Conservation (phyloP, 2,888 invertebrate species). For the Pandemis corylana region DNA sequence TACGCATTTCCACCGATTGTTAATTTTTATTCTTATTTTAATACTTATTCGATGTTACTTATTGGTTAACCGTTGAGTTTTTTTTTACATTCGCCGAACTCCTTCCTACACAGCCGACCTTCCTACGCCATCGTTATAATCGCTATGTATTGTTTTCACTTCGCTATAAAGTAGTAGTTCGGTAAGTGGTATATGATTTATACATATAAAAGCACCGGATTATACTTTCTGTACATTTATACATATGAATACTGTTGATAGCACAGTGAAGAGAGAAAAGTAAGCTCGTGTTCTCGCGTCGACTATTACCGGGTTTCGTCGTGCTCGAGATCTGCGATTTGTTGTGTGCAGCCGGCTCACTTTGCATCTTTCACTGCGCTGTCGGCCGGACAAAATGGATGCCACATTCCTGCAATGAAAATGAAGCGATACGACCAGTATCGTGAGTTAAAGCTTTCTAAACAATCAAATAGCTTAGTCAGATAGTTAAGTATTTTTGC, state of each 20-base stretch:
- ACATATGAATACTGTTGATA: constrained; percentile 49
- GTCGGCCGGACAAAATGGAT: constrained; percentile 45
- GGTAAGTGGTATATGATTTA: constrained; percentile 33
- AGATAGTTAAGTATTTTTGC: constrained; percentile 52
- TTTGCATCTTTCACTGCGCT: not conserved
- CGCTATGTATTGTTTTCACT: constrained; percentile 12
- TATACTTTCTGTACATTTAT: constrained; percentile 45
- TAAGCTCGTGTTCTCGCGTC: not conserved
- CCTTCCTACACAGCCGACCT: constrained; percentile 22
- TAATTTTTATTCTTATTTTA: constrained; percentile 23
- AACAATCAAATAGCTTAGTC: constrained; percentile 55
- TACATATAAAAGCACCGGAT: constrained; percentile 46
- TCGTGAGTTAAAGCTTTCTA: constrained; percentile 67
- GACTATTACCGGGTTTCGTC: not conserved
- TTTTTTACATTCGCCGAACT: not conserved
- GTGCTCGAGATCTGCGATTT: no score
- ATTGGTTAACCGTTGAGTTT: constrained; percentile 10
- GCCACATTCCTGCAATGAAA: constrained; percentile 47
- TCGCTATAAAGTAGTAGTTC: constrained; percentile 17
- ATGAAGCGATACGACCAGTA: constrained; percentile 64
- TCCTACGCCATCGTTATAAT: constrained; percentile 14
- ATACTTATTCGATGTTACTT: constrained; percentile 1
- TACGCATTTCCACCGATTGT: constrained; percentile 40
- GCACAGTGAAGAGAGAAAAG: not conserved
- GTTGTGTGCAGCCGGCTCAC: not conserved